These are phyloP conservation scores for Potorous gilbertii DNA, from an alignment of 2,797 vertebrate species.

Conservation along the genomic window DNA sequence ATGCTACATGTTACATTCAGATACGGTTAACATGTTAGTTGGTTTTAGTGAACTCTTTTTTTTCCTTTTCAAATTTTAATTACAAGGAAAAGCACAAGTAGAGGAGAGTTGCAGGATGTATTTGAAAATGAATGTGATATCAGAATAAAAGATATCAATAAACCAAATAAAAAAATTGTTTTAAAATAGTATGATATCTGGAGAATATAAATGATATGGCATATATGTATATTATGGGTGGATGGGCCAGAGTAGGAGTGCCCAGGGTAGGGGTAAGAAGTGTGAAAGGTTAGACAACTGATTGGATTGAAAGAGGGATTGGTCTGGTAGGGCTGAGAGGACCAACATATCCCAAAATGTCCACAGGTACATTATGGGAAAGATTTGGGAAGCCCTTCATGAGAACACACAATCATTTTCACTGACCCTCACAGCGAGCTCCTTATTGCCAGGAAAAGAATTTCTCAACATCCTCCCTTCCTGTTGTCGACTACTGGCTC, in stretches of 20 bases:
- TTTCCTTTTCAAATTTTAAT: background rate
- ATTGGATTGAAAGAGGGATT: too few relatives aligned
- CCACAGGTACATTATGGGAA: background rate
- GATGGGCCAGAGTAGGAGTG: background rate
- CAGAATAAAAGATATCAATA: background rate
- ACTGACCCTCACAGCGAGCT: conserved; percentile 22
- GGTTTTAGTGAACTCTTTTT: background rate
- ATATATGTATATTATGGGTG: background rate
- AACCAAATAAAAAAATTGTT: background rate
- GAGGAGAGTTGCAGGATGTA: background rate
- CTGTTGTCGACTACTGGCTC: conserved; percentile 59
- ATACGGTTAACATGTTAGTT: background rate
- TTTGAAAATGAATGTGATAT: background rate
- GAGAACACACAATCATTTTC: conserved; percentile 29
- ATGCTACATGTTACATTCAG: background rate
- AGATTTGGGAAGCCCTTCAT: background rate
- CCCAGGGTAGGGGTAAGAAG: background rate
- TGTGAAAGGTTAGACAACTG: too few relatives aligned
- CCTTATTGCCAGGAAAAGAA: conserved; percentile 45
- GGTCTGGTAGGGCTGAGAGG: background rate
- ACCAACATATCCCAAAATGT: background rate
- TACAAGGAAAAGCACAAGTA: background rate
- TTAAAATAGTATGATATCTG: background rate
- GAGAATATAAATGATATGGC: background rate
- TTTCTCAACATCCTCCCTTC: conserved; percentile 61